These are phyloP conservation scores for Fundulus diaphanus DNA, from an alignment of 2,797 vertebrate species.

Conservation along the genomic window DNA sequence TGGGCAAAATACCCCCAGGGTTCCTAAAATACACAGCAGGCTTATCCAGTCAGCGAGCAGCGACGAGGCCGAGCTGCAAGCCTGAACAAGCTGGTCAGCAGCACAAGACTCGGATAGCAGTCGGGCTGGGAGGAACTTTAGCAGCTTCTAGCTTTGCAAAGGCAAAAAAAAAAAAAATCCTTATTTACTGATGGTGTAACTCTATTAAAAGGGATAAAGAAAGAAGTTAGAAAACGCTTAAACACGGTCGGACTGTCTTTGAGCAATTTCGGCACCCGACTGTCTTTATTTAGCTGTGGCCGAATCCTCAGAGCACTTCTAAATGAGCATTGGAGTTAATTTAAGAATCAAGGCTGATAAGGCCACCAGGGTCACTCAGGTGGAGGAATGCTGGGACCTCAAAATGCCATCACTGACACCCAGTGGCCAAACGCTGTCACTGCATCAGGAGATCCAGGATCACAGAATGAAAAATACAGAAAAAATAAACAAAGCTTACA, in stretches of 20 bases:
- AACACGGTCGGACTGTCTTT: background rate
- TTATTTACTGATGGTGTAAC: background rate
- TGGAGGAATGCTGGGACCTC: background rate
- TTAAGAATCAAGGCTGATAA: conserved; percentile 47
- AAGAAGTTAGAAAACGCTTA: background rate
- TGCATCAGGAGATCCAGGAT: conserved; percentile 11
- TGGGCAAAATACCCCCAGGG: conserved; percentile 69
- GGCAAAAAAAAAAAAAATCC: background rate
- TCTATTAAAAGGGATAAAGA: background rate
- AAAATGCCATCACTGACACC: conserved; percentile 29
- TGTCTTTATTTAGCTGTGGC: conserved; percentile 57
- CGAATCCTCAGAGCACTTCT: conserved; percentile 40
- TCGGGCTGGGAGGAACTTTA: conserved; percentile 35
- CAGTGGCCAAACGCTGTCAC: conserved; percentile 34
- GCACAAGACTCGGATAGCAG: conserved; percentile 48
- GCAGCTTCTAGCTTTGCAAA: background rate
- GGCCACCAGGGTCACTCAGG: conserved; percentile 63
- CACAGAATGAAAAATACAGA: background rate
- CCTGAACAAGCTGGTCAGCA: conserved; percentile 60
- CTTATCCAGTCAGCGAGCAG: conserved; percentile 35
- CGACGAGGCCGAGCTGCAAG: conserved; percentile 55
- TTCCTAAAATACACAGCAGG: conserved; percentile 70
- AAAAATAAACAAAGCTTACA: background rate
- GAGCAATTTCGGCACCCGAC: conserved; percentile 13
- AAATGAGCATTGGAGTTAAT: conserved; percentile 55